phyloP scores from a whole-genome alignment of 2,113 vertebrate species.

The Pimephales promelas region DNA sequence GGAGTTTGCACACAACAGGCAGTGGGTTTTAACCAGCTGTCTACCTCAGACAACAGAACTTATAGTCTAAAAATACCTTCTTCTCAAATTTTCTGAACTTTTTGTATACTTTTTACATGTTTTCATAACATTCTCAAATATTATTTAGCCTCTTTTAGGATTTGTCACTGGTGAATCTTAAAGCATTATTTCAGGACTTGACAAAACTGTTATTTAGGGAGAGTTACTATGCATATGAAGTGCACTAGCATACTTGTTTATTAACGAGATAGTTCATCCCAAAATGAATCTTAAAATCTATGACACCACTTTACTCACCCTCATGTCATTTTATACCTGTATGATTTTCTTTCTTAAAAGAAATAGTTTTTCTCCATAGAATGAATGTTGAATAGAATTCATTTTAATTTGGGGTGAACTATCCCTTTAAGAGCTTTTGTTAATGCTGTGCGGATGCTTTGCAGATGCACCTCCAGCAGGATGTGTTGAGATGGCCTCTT shows the following conservation, averaged over 20 bases:
- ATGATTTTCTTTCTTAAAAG: background rate
- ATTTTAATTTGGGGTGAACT: background rate
- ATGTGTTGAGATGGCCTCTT: conserved; percentile 48
- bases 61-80: conserved; percentile 3
- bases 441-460: conserved; percentile 9
- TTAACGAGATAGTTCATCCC: background rate
- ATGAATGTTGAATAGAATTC: background rate
- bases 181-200: background rate
- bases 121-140: conserved; percentile 31
- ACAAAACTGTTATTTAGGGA: conserved; percentile 17
- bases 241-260: background rate
- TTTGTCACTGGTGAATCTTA: conserved; percentile 59
- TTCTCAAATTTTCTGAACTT: conserved; percentile 47
- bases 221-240: conserved; percentile 30
- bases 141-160: conserved; percentile 54
- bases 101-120: conserved; percentile 61
- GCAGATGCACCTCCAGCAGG: conserved; percentile 28
- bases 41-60: conserved; percentile 44
- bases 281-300: background rate
- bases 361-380: background rate
- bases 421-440: conserved; percentile 19
- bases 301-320: background rate
- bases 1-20: conserved; percentile 58
- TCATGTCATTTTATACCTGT: too few species aligned
- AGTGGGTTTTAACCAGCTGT: conserved; percentile 49